Base-by-base conservation (phyloP, 23 tunicate species). In the Diplosoma virens region DNA sequence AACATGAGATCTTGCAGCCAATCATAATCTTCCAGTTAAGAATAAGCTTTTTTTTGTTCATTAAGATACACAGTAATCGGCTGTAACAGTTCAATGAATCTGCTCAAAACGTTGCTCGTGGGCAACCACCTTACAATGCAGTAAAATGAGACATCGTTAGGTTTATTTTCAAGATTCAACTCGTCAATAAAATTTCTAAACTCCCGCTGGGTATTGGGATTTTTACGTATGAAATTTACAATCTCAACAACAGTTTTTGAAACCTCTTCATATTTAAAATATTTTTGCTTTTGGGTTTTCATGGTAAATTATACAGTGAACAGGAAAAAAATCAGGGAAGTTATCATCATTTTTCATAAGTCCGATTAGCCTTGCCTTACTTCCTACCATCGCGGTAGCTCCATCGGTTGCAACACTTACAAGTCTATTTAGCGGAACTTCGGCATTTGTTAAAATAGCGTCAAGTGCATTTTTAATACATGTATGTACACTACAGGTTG, bases 61-160 rank as follows among this genome's bases (percentile, higher is more conserved):
- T 76, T 76, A 32, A 76, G 70, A 73, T 50, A 73, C 6, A 55
- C 24, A 55, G 5, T 55, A 55, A 55, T 55, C 20, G 63, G 63
- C 24, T 55, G n/a, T n/a, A n/a, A n/a, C n/a, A n/a, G n/a, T n/a
- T n/a, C n/a, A n/a, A n/a, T n/a, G n/a, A n/a, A n/a, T 33, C 81
- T 76, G 33, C 81, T 32, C 81, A 76, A 76, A 76, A 76, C 81
- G 59, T 76, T 76, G 52, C 81, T 76, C 70, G 81, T 76, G 50
- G 81, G 59, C 70, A 76, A 50, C 70, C 69, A 76, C 70, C 81
- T 76, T n/a, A n/a, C n/a, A n/a, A n/a, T n/a, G n/a, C n/a, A n/a
- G n/a, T n/a, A n/a, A n/a, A n/a, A n/a, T n/a, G n/a, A n/a, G n/a
- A n/a, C n/a, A n/a, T n/a, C n/a, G n/a, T n/a, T n/a, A n/a, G n/a